Conservation (phyloP, 2,888 invertebrate genomes). For the Ochropacha duplaris region DNA sequence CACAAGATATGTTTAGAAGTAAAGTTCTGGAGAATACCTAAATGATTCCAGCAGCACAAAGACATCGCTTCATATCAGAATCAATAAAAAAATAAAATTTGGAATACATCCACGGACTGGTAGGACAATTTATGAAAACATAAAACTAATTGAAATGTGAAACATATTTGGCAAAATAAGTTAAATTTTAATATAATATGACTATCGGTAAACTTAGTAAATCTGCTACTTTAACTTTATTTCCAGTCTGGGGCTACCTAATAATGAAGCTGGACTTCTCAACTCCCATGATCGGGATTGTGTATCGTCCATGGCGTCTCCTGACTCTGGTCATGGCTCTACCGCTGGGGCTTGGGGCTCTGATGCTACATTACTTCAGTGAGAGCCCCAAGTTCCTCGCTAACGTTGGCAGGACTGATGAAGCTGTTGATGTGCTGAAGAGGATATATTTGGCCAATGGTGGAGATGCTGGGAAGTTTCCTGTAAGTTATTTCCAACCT, state of each 20-base stretch:
- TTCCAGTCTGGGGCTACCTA: constrained; percentile 64
- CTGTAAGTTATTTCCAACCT: constrained; percentile 42
- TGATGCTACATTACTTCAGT: constrained; percentile 82
- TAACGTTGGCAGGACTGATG: constrained; percentile 83
- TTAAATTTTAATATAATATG: too few relatives aligned
- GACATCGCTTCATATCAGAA: too few relatives aligned
- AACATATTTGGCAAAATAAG: too few relatives aligned
- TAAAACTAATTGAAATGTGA: too few relatives aligned
- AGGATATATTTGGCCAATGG: constrained; percentile 84
- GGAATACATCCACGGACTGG: too few relatives aligned
- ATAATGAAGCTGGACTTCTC: constrained; percentile 67
- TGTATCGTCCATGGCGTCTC: constrained; percentile 67
- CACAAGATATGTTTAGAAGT: too few relatives aligned
- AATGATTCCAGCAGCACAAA: too few relatives aligned
- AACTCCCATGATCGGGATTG: constrained; percentile 51
- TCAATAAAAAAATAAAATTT: too few relatives aligned
- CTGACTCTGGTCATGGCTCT: constrained; percentile 78
- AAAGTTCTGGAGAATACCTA: too few relatives aligned
- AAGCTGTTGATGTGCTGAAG: constrained; percentile 84
- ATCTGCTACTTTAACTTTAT: not conserved
- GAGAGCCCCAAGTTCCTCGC: constrained; percentile 91
- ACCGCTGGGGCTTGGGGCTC: constrained; percentile 84
- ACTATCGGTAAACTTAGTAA: too few relatives aligned
- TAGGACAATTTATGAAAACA: too few relatives aligned
- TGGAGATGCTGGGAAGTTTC: constrained; percentile 45